Evolutionary conservation across 1,140 invertebrate species (phyloP), one percentile per base, ranked within the genome.

Genomic region (Lordiphosa collinella): DNA sequence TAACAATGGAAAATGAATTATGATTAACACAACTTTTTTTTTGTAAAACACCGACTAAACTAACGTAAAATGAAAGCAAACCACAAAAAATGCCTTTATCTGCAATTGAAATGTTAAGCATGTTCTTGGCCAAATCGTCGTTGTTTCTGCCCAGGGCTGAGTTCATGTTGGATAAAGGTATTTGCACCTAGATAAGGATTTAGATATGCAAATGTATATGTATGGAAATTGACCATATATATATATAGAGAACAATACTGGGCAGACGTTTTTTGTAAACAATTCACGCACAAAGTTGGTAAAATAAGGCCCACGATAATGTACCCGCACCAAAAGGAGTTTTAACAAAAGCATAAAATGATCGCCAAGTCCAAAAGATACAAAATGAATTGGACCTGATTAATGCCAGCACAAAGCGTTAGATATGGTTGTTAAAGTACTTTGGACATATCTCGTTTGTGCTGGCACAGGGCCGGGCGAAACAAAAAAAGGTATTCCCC

Each of bases 181-280:
- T 70, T 78, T 12, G n/a, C 9, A 8, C 9, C 12, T 18, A 29
- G 22, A 32, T 38, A 38, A 53, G 55, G 52, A 11, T 12, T 49
- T 8, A 55, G 14, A 46, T 14, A 41, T 35, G 35, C 31, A 64
- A 16, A 22, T 14, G 71, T 61, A 62, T 78, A 72, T 69, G 68
- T 41, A 58, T 59, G 52, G 47, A 52, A 34, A 5, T 31, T 59
- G 41, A 74, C 47, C 58, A 76, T 80, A 65, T 79, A 71, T 67
- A 84, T 73, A 69, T 79, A 84, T 78, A 64, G 47, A 54, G 44
- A 50, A 18, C 41, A 80, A 82, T 86, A 88, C 76, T 88, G 86
- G 86, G 86, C 86, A 88, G 86, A 88, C 86, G 86, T 88, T 88
- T 88, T 88, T 88, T 88, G 86, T 88, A 88, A 88, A 88, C 86